A percentile compares a stretch with the other conserved stretches of the same genome.
Conservation (phyloP, 2,888 invertebrate species). For the Acronicta alni region DNA sequence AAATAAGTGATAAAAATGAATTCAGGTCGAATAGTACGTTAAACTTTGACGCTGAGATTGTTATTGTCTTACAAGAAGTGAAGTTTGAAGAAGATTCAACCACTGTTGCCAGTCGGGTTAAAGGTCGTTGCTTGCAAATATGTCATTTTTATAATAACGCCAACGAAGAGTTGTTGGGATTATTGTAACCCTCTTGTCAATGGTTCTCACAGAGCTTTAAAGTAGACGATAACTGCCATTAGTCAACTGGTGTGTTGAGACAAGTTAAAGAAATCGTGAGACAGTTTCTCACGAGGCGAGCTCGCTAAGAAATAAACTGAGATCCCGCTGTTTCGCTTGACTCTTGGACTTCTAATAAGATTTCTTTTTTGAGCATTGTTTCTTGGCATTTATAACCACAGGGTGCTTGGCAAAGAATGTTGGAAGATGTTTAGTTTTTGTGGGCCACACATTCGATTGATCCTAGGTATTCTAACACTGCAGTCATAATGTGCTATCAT, state of each 20-base stretch:
- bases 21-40: conserved; percentile 19
- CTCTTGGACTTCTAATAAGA: conserved; percentile 70
- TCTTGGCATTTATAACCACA: conserved; percentile 30
- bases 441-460: conserved; percentile 23
- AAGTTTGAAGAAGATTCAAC: conserved; percentile 35
- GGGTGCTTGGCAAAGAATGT: conserved; percentile 15
- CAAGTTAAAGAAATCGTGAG: conserved; percentile 75
- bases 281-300: conserved; percentile 75
- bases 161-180: conserved; percentile 61
- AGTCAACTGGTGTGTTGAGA: conserved; percentile 70
- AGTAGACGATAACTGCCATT: conserved; percentile 62
- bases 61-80: conserved; percentile 32
- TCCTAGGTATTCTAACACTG: conserved; percentile 32
- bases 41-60: conserved; percentile 17
- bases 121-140: conserved; percentile 56
- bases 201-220: conserved; percentile 73
- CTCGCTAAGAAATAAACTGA: conserved; percentile 66
- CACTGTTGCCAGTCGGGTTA: conserved; percentile 18
- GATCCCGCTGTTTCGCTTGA: conserved; percentile 73
- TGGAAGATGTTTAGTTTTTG: conserved; percentile 26
- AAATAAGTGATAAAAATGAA: conserved; percentile 35
- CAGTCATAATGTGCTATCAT: conserved; percentile 55
- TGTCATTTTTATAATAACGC: too few relatives aligned
- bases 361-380: conserved; percentile 52
- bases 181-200: conserved; percentile 58